phyloP scores from a whole-genome alignment of 2,888 invertebrate genomes.

The Chaetoderma sp. region DNA sequence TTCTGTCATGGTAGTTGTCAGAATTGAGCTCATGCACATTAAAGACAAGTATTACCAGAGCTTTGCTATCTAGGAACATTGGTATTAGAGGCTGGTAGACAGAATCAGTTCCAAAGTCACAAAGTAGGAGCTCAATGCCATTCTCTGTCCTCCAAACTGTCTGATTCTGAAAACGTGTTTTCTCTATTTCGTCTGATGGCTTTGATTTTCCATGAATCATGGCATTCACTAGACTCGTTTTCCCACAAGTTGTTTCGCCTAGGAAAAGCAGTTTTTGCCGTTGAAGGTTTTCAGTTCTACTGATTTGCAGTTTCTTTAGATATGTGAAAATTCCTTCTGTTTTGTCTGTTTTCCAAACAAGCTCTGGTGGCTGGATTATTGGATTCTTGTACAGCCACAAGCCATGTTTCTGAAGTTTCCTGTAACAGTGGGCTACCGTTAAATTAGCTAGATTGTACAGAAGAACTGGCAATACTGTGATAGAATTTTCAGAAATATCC shows the following conservation, averaged over 20 bases:
- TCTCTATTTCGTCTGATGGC: constrained; percentile 46
- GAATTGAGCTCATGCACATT: constrained; percentile 50
- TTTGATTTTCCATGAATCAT: constrained; percentile 53
- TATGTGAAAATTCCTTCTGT: constrained; percentile 62
- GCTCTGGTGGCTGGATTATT: constrained; percentile 61
- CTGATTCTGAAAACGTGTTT: constrained; percentile 51
- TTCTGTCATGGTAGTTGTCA: constrained; percentile 44
- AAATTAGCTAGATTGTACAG: constrained; percentile 58
- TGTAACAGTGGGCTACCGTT: constrained; percentile 60
- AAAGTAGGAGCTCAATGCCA: constrained; percentile 58
- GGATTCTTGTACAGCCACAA: constrained; percentile 68
- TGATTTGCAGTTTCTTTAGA: constrained; percentile 59
- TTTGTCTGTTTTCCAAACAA: constrained; percentile 65
- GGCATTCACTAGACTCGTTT: constrained; percentile 59
- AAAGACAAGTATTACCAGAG: constrained; percentile 58
- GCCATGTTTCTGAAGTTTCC: constrained; percentile 59
- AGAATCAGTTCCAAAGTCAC: constrained; percentile 61
- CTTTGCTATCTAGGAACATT: constrained; percentile 57
- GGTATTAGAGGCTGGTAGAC: constrained; percentile 55
- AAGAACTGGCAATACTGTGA: constrained; percentile 57
- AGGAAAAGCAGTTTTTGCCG: constrained; percentile 61
- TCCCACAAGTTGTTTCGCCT: constrained; percentile 62
- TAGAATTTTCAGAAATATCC: constrained; percentile 62
- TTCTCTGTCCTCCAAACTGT: constrained; percentile 62
- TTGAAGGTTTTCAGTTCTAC: constrained; percentile 62